phyloP scores from a whole-genome alignment of 2,113 vertebrate species.

The Hypanus sabinus region DNA sequence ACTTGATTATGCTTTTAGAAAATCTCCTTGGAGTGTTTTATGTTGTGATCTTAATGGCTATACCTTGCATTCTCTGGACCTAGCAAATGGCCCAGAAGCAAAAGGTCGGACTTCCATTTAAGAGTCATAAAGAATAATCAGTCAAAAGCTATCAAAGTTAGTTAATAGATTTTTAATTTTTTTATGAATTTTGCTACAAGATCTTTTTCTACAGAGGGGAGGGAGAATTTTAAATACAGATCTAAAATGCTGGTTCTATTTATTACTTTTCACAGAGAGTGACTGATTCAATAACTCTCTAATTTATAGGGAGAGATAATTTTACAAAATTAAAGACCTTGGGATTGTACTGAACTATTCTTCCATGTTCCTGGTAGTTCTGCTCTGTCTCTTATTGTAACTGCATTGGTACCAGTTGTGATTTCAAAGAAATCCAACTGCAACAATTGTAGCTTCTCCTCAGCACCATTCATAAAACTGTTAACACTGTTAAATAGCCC shows the following conservation, averaged over 20 bases:
- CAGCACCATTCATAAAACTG: slow-evolving; percentile 1
- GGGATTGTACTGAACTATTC: background rate
- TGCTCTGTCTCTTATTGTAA: slow-evolving; percentile 1
- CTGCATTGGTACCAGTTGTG: background rate
- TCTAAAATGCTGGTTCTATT: background rate
- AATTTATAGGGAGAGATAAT: background rate
- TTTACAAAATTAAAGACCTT: background rate
- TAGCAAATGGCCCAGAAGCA: background rate
- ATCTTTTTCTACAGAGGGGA: background rate
- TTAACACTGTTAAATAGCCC: background rate
- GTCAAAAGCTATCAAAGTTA: background rate
- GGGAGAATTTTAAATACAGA: background rate
- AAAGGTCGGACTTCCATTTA: background rate
- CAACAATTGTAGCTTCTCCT: slow-evolving; percentile 15
- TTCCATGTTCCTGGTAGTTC: slow-evolving; percentile 2
- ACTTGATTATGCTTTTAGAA: too few relatives aligned
- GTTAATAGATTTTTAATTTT: background rate
- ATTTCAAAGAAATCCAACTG: slow-evolving; percentile 14
- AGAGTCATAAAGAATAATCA: background rate
- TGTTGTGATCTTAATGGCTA: background rate
- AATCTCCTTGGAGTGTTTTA: too few relatives aligned
- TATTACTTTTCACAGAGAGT: background rate
- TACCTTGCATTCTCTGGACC: background rate
- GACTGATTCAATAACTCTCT: background rate
- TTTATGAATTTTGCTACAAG: background rate